Evolutionary conservation across 30 jellyfish, hydroid and myxozoan genomes (phyloP).

Genomic region (Pelagia noctiluca): DNA sequence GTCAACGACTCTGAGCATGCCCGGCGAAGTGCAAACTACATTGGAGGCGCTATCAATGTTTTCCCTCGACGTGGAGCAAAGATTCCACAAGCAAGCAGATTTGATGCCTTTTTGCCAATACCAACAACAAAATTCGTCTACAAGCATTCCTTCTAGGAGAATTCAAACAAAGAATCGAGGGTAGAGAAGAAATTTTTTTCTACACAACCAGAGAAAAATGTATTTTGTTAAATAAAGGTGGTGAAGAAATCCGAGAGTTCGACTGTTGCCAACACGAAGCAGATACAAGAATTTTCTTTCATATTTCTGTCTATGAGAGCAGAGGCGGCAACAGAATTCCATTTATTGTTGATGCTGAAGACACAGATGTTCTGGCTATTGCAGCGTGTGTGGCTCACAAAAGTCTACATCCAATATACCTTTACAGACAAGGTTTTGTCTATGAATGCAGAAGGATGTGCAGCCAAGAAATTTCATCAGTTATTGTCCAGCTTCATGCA

Average conservation of each 20-base stretch:
- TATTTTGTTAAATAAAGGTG: neutral
- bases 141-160: constrained; percentile 11
- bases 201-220: neutral
- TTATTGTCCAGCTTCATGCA: constrained; percentile 1
- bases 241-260: constrained; percentile 1
- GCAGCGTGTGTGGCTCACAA: constrained; percentile 8
- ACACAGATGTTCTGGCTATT: neutral
- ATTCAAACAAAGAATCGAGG: neutral
- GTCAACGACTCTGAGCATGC: neutral
- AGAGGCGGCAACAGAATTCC: neutral
- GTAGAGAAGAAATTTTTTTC: neutral
- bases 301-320: neutral
- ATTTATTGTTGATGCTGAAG: neutral
- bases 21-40: neutral
- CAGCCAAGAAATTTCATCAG: neutral
- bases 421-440: neutral
- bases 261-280: neutral
- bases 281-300: neutral
- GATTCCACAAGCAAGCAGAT: neutral
- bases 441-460: neutral
- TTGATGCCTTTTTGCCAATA: neutral
- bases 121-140: neutral
- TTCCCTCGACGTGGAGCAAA: neutral
- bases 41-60: constrained; percentile 1
- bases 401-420: neutral